These are phyloP conservation scores for Lasioglossum morio DNA, from an alignment of 2,888 invertebrate species.

Conservation along the genomic window DNA sequence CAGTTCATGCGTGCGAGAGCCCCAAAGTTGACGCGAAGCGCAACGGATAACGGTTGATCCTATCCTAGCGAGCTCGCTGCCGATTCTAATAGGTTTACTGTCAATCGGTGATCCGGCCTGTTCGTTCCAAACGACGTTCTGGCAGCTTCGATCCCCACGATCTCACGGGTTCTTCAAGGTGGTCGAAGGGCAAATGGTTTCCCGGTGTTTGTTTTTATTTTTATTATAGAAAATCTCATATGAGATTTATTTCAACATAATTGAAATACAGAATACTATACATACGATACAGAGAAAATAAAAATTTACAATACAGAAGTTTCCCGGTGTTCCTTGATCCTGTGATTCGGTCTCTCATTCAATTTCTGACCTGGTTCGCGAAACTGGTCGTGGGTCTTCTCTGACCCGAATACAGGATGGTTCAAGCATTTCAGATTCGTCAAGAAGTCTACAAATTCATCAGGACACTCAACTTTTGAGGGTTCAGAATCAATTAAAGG, in stretches of 20 bases:
- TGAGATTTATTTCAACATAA: too few relatives aligned
- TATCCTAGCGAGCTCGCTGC: constrained; percentile 32
- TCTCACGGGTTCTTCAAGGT: neutral
- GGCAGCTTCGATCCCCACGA: neutral
- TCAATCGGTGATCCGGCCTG: constrained; percentile 50
- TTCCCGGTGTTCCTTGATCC: neutral
- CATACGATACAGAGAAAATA: too few relatives aligned
- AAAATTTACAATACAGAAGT: too few relatives aligned
- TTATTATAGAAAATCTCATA: too few relatives aligned
- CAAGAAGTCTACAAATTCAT: too few relatives aligned
- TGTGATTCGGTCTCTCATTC: neutral
- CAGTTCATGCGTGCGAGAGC: constrained; percentile 12
- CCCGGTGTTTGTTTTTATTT: too few relatives aligned
- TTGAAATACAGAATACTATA: too few relatives aligned
- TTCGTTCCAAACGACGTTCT: constrained; percentile 34
- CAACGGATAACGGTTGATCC: constrained; percentile 43
- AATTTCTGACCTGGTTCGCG: too few relatives aligned
- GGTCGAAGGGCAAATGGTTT: neutral
- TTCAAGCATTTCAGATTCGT: too few relatives aligned
- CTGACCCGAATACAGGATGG: too few relatives aligned
- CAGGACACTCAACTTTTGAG: neutral
- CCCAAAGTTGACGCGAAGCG: constrained; percentile 29
- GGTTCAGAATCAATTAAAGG: too few relatives aligned
- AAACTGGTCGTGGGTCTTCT: neutral
- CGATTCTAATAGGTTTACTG: constrained; percentile 67